Base-by-base conservation (phyloP, 2,888 invertebrate species). In the Drosophila melanosoma region DNA sequence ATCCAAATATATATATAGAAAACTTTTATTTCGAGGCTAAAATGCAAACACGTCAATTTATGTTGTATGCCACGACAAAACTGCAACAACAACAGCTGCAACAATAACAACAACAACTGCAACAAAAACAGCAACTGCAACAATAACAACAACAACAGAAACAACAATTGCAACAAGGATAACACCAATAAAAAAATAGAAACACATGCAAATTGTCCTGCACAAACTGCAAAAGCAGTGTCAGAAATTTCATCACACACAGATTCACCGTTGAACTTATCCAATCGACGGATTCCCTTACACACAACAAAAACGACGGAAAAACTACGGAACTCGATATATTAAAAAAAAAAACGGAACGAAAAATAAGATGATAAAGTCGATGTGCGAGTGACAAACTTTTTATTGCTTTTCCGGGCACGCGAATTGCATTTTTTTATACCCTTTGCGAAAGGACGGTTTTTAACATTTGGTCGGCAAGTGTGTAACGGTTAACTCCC, bases 31-130 rank as follows among this genome's bases (percentile, higher is more conserved):
- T 54, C 33, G 68, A 53, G 62, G 67, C 65, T 56, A 71, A 68
- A 81, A 81, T 80, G 82, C 81, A 82, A 86, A 81, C 86, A 82
- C 81, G 73, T 76, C 81, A 83, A 86, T 86, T 86, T 61, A 56
- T 80, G 82, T 67, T 65, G 42, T 48, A 62, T 52, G 45, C 69
- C 60, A 71, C 17, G 20, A 53, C 26, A 4, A 68, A 68, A 51
- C 29, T 51, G 11, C 35, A 42, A 38, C 51, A 53, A 54, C 51
- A 53, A 63, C 45, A 36, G 2, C 15, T 2, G 15, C 29, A 49
- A 35, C 4, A 26, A 26, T 2, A 26, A n/a, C n/a, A n/a, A n/a
- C n/a, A n/a, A 26, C 26, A 26, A 1, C 26, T 26, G 26, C 26
- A 26, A 26, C 38, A 59, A 62, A 20, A 23, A 65, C 45, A 36